phyloP scores from a whole-genome alignment of 2,888 invertebrate species.

The Acronicta alni region DNA sequence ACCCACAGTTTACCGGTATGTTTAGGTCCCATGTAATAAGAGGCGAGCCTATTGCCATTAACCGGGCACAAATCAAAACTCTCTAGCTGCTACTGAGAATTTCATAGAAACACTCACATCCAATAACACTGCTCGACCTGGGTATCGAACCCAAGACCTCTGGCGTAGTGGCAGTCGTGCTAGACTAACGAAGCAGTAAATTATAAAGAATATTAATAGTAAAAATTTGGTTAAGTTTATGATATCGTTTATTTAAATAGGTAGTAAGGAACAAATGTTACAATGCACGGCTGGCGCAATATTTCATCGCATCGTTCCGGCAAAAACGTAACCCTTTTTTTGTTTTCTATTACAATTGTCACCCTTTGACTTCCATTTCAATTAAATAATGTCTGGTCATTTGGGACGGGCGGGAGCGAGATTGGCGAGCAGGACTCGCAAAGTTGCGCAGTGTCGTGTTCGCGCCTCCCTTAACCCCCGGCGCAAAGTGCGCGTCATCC shows the following conservation, averaged over 20 bases:
- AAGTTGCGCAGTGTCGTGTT: conserved; percentile 70
- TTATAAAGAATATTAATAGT: conserved; percentile 9
- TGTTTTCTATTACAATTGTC: conserved; percentile 88
- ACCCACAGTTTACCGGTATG: no score
- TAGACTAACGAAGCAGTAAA: no score
- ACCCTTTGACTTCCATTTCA: conserved; percentile 88
- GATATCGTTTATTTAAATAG: conserved; percentile 48
- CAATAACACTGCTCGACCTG: no score
- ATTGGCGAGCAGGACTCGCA: conserved; percentile 41
- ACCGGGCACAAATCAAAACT: no score
- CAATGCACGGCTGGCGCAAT: conserved; percentile 86
- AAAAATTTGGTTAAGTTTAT: conserved; percentile 28
- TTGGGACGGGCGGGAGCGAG: conserved; percentile 76
- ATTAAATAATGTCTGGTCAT: conserved; percentile 90
- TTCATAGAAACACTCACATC: no score
- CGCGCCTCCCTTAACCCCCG: conserved; percentile 80
- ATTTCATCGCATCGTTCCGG: conserved; percentile 82
- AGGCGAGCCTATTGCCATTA: no score
- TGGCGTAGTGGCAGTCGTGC: no score
- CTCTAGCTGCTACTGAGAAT: no score
- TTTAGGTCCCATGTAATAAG: no score
- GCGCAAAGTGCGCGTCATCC: conserved; percentile 87
- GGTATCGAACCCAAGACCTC: no score
- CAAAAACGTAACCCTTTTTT: conserved; percentile 86
- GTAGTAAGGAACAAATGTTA: conserved; percentile 85